These are phyloP conservation scores for Myioborus melanocephalus DNA, from an alignment of 2,797 vertebrate species.

Conservation along the genomic window DNA sequence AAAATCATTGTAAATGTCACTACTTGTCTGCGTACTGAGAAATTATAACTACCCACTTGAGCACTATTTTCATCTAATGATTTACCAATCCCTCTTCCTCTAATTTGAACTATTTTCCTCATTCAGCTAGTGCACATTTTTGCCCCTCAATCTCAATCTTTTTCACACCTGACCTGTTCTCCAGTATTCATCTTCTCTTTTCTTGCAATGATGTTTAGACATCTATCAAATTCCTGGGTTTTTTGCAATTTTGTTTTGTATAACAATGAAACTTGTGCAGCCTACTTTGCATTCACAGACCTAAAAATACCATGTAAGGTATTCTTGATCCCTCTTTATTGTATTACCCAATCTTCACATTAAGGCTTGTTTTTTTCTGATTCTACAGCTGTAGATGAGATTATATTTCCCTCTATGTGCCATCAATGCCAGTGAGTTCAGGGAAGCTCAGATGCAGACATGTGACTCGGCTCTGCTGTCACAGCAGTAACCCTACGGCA, in stretches of 20 bases:
- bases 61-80: not conserved
- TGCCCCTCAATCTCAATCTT: not conserved
- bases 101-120: not conserved
- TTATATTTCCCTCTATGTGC: not conserved
- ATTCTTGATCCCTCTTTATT: not conserved
- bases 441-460: not conserved
- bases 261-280: not conserved
- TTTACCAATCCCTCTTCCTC: not conserved
- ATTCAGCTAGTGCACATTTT: not conserved
- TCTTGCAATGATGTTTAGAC: not conserved
- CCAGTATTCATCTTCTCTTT: not conserved
- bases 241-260: not conserved
- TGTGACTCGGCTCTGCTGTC: not conserved
- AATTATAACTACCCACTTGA: not conserved
- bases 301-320: not conserved
- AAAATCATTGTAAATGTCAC: not conserved
- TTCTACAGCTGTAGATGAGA: not conserved
- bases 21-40: not conserved
- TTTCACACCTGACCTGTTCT: not conserved
- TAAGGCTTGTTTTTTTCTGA: not conserved
- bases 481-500: not conserved
- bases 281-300: not conserved
- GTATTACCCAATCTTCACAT: not conserved
- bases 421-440: not conserved
- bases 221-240: not conserved